phyloP scores from a whole-genome alignment of 1,140 invertebrate species.

The Drosophila serrata region DNA sequence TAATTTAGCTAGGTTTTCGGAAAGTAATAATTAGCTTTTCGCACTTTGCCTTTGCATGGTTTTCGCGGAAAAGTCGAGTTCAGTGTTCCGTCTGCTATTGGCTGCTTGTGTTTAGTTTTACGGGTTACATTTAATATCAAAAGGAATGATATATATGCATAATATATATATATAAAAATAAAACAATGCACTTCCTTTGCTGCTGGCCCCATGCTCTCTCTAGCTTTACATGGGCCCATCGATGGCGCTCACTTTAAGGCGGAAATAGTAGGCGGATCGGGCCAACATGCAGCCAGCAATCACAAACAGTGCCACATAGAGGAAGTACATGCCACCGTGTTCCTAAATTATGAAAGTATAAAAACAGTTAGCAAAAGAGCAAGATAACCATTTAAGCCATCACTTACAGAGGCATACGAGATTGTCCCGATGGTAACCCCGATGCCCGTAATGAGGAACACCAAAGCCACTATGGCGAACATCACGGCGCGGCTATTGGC shows the following conservation, averaged over 20 bases:
- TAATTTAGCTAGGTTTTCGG: conserved; percentile 61
- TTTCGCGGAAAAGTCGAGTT: conserved; percentile 34
- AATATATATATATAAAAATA: conserved; percentile 77
- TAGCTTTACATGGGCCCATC: conserved; percentile 91
- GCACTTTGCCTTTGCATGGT: conserved; percentile 32
- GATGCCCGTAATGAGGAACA: conserved; percentile 91
- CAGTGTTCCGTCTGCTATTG: conserved; percentile 53
- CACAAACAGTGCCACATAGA: conserved; percentile 93
- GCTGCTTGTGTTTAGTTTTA: conserved; percentile 50
- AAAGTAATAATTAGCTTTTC: conserved; percentile 30
- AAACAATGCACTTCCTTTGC: conserved; percentile 75
- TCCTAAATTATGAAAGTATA: conserved; percentile 75
- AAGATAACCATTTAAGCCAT: not conserved
- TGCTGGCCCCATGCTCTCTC: conserved; percentile 5
- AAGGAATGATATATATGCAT: conserved; percentile 84
- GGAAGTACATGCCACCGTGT: conserved; percentile 92
- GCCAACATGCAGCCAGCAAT: conserved; percentile 90
- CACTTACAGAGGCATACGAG: conserved; percentile 84
- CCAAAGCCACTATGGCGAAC: conserved; percentile 91
- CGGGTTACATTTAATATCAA: conserved; percentile 80
- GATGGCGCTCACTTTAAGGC: conserved; percentile 95
- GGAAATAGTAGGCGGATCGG: conserved; percentile 94
- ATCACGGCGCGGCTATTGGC: conserved; percentile 91
- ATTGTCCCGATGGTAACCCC: conserved; percentile 90
- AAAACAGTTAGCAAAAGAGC: not conserved